A percentile compares a stretch with the other conserved stretches of the same genome.
Conservation (phyloP, 2,888 invertebrate genomes). For the Lumbricus terrestris region DNA sequence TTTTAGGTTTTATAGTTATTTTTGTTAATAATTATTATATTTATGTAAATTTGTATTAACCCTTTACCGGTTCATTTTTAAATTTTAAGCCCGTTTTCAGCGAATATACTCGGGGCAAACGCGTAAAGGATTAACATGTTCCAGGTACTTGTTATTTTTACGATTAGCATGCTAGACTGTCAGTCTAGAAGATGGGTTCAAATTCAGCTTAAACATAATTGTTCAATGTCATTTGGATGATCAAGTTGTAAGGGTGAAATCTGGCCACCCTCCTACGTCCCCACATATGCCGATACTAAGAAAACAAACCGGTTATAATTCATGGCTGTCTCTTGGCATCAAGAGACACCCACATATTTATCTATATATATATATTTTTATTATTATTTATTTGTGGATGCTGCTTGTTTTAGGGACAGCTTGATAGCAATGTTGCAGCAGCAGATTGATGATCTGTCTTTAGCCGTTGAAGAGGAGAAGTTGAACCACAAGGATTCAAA, state of each 20-base stretch:
- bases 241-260: neutral
- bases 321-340: neutral
- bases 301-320: neutral
- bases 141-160: neutral
- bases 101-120: too few relatives aligned
- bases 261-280: too few relatives aligned
- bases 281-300: neutral
- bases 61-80: too few relatives aligned
- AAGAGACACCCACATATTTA: neutral
- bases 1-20: neutral
- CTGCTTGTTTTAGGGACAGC: slow-evolving; percentile 41
- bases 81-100: too few relatives aligned
- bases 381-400: too few relatives aligned
- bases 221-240: neutral
- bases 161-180: neutral
- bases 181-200: neutral
- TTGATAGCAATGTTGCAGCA: slow-evolving; percentile 48
- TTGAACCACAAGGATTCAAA: slow-evolving; percentile 54
- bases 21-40: neutral
- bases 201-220: neutral
- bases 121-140: too few relatives aligned
- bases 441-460: slow-evolving; percentile 53
- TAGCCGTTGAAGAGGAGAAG: slow-evolving; percentile 54
- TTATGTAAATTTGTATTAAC: neutral
- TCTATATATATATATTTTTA: too few relatives aligned